Conservation (phyloP, 2,888 invertebrate genomes). For the Drosophila trichaetosa region DNA sequence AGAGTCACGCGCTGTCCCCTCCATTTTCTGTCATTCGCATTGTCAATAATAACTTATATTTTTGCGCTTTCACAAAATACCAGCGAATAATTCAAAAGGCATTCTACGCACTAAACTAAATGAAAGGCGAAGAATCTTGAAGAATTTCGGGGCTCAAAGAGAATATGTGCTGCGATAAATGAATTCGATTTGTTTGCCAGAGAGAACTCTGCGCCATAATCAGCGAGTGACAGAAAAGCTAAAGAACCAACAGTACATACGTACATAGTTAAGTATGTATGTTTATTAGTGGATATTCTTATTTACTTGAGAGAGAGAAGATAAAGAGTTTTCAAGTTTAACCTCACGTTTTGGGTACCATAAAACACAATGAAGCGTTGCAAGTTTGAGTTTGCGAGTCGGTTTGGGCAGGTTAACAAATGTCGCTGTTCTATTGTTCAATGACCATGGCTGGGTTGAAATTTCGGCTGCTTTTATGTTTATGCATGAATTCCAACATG, state of each 20-base stretch:
- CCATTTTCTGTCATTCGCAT: constrained; percentile 31
- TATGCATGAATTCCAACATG: constrained; percentile 79
- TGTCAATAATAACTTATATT: constrained; percentile 58
- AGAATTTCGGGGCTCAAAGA: constrained; percentile 41
- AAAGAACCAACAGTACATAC: constrained; percentile 27
- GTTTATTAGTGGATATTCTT: constrained; percentile 33
- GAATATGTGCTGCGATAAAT: constrained; percentile 50
- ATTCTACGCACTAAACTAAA: constrained; percentile 45
- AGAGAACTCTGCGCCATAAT: neutral
- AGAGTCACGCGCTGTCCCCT: constrained; percentile 36
- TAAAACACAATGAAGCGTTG: constrained; percentile 76
- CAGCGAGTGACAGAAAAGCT: constrained; percentile 55
- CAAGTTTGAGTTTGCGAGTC: constrained; percentile 25
- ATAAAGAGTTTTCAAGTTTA: constrained; percentile 55
- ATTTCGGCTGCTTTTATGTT: constrained; percentile 77
- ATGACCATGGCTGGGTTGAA: constrained; percentile 53
- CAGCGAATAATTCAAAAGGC: constrained; percentile 26
- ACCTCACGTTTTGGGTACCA: constrained; percentile 73
- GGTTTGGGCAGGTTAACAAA: constrained; percentile 27
- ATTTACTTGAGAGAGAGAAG: constrained; percentile 43
- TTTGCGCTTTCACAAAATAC: constrained; percentile 51
- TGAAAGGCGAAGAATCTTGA: constrained; percentile 14
- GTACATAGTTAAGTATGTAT: constrained; percentile 12
- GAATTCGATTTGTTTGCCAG: constrained; percentile 61
- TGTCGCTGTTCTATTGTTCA: constrained; percentile 74